Evolutionary conservation across 2,888 invertebrate species (phyloP).

Genomic region (Parthenolecanium corni): DNA sequence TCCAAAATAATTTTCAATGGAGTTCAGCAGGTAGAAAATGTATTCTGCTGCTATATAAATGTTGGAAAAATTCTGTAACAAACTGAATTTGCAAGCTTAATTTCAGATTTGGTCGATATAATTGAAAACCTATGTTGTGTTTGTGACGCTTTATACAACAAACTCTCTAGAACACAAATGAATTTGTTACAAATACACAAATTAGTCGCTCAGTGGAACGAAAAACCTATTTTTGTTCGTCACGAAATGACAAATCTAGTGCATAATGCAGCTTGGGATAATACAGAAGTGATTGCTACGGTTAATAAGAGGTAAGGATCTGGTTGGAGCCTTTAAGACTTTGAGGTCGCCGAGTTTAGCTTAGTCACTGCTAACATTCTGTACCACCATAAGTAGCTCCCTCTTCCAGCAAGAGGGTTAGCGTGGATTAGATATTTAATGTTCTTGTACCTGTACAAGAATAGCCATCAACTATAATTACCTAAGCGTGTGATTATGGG

Average conservation of each 20-base stretch:
- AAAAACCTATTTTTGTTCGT: slow-evolving; percentile 7
- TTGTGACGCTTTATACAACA: slow-evolving; percentile 2
- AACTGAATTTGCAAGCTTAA: too few species aligned
- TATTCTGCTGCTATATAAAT: too few species aligned
- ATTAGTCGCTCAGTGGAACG: slow-evolving; percentile 18
- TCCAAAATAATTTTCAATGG: slow-evolving; percentile 17
- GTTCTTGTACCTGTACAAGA: too few species aligned
- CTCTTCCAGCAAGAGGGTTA: too few species aligned
- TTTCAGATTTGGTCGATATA: slow-evolving; percentile 14
- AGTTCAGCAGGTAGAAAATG: slow-evolving; percentile 14
- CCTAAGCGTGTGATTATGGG: too few species aligned
- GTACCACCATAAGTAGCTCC: too few species aligned
- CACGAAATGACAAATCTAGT: slow-evolving; percentile 11
- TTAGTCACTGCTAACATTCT: too few species aligned
- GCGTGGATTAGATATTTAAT: too few species aligned
- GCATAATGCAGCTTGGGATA: slow-evolving; percentile 5
- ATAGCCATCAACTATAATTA: too few species aligned
- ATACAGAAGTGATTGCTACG: not conserved
- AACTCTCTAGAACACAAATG: not conserved
- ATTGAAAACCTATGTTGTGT: slow-evolving; percentile 4
- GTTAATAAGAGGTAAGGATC: slow-evolving; percentile 25
- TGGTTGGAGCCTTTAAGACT: not conserved
- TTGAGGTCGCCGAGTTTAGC: not conserved
- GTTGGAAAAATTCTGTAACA: too few species aligned
- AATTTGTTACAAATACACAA: slow-evolving; percentile 16